Evolutionary conservation across 2,888 invertebrate genomes (phyloP), one percentile per base, ranked within the genome.

Genomic region (Troides oblongomaculatus): DNA sequence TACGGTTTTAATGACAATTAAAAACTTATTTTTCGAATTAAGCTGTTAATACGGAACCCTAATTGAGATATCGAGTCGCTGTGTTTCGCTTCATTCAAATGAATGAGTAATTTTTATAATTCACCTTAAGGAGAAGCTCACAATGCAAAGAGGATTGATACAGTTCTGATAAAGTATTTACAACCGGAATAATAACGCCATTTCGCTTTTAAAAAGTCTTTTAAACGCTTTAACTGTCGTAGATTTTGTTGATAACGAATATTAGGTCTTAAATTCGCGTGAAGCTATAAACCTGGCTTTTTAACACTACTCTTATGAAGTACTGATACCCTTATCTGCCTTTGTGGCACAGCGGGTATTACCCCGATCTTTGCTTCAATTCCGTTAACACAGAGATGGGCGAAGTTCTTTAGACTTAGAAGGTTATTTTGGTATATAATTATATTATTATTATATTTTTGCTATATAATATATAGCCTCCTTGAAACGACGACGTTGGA

Each of bases 51-150:
- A 72, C 68, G 69, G 65, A 62, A 36, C 46, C 23, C 80, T 80
- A 83, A 82, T 82, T 82, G 80, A 80, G 81, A 78, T 74, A 76
- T 80, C 79, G 71, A 69, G 68, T 62, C 71, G 72, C 71, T 43
- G 25, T 57, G 72, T 73, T 72, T 66, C 70, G 56, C 58, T 63
- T 64, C 65, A 64, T 60, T 72, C 74, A 66, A 72, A 68, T 64
- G 46, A 64, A 60, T 62, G 59, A 59, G 70, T 72, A 67, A 74
- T 75, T 71, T 73, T 72, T 74, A 73, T 75, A 73, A 78, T 77
- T 77, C 73, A 66, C 73, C 62, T 80, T 79, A 79, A 79, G 79
- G 77, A 64, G 70, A 72, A 75, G 73, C 57, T 23, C 50, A 23
- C 39, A 58, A 62, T 61, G 60, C 23, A n/a, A 30, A 5, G n/a